These are phyloP conservation scores for Ichneumoninae sp. DNA, from an alignment of 2,888 invertebrate genomes.

Conservation along the genomic window DNA sequence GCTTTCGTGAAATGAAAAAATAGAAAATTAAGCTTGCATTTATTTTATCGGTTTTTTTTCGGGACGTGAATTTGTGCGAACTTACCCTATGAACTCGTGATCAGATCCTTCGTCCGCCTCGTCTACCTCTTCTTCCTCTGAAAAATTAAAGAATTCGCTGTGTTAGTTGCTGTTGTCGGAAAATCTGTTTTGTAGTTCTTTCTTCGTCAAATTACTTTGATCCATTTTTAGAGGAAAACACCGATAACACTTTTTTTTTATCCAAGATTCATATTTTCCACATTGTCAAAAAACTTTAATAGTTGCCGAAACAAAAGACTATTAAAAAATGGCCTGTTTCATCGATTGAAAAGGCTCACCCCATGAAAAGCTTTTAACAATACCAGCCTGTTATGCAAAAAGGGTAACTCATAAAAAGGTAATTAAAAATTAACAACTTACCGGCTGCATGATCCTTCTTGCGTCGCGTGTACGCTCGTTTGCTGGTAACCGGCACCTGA, in stretches of 20 bases:
- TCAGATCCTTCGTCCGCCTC: slow-evolving; percentile 82
- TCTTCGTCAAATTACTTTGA: neutral
- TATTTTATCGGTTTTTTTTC: neutral
- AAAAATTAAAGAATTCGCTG: slow-evolving; percentile 57
- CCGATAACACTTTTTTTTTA: neutral
- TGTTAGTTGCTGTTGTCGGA: neutral
- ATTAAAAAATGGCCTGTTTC: neutral
- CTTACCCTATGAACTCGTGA: slow-evolving; percentile 82
- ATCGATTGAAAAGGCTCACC: neutral
- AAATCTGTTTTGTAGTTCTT: no score
- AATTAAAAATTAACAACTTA: slow-evolving; percentile 60
- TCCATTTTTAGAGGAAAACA: neutral
- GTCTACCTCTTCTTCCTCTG: slow-evolving; percentile 82
- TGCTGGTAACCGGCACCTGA: slow-evolving; percentile 88
- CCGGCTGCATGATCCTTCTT: slow-evolving; percentile 86
- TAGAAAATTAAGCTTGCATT: slow-evolving; percentile 10
- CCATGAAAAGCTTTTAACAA: neutral
- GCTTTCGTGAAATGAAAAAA: slow-evolving; percentile 19
- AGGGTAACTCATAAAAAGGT: neutral
- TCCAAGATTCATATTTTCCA: neutral
- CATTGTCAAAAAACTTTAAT: neutral
- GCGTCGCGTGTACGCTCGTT: slow-evolving; percentile 88
- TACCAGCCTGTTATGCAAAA: neutral
- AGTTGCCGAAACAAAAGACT: no score
- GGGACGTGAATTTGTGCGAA: slow-evolving; percentile 56